Evolutionary conservation across 1,140 invertebrate species (phyloP), one percentile per base, ranked within the genome.

Genomic region (Drosophila obscura): DNA sequence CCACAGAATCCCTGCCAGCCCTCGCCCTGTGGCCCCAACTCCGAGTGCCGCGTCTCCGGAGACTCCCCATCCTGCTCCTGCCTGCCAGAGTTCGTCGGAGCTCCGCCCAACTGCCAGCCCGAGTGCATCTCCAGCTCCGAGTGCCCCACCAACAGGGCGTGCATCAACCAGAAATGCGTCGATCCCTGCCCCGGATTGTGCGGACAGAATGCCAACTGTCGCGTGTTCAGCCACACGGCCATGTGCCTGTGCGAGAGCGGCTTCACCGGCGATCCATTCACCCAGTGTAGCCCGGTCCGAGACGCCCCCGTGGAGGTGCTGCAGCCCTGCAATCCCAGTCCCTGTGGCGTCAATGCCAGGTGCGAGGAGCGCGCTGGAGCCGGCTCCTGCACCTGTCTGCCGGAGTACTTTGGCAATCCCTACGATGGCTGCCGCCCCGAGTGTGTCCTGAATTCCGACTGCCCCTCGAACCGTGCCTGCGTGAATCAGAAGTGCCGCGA

Each of bases 61-160:
- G 94, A 94, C 61, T 94, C 94, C 5, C 95, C 95, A 39, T 94
- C 95, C 26, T 97, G 96, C 80, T 94, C 93, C 9, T 97, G 96
- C 87, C 91, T 95, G 35, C 92, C 94, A 16, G 94, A 96, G 76
- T 96, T 96, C 84, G 93, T 95, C 53, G 96, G 96, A 67, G 94
- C 96, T 91, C 96, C 96, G 28, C 94, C 95, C 92, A 94, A 94
- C 58, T 96, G 96, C 81, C 93, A 95, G 78, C 96, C 96, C 7
- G 95, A 96, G 92, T 97, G 96, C 88, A 93, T 95, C n/a, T 92
- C 95, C 4, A 95, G 96, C 80, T 88, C 96, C 26, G 96, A 96
- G 28, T 97, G 96, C 92, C 95, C 96, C 35, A 94, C 95, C 4
- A 96, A 96, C 91, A 96, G 96, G 1, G 94, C 96, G n/a, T 97